Base-by-base conservation (phyloP, 2,797 vertebrate genomes). In the Lateolabrax maculatus region DNA sequence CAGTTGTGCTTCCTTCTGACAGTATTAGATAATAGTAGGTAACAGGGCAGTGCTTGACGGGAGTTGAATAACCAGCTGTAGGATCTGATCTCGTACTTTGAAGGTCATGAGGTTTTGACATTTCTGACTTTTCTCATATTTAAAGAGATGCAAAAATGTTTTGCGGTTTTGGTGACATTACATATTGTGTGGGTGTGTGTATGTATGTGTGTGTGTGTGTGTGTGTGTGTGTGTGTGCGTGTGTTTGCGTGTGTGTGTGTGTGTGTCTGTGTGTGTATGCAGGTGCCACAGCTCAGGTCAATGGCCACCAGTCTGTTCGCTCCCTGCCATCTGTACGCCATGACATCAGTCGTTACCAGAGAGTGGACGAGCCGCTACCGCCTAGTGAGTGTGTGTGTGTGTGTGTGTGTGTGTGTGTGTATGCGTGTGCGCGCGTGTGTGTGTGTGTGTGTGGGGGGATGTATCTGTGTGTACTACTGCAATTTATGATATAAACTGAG, bases 311-410 rank as follows among this genome's bases (percentile, higher is more conserved):
- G 90, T 95, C 96, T 4, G 81, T 97, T 68, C 94, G 96, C 69
- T 96, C 96, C 0, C 95, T 98, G 81, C 97, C 97, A 34, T 97
- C 98, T 0, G 93, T 98, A 57, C 97, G 97, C 44, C 97, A 97
- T 64, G 98, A 99, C 36, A 97, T 97, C 55, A 96, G 95, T 87
- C 97, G 98, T 5, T 99, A 99, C 93, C 98, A 99, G 95, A 95
- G 98, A 89, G 97, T 99, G 90, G 98, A 99, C 2, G 97, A 99
- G 88, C 96, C 96, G n/a, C 95, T 99, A 29, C 98, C 98, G 3
- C 97, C 98, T 79, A 98, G 98, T 99, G 88, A 97, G 97, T 83
- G 39, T 67, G 36, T 72, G n/a, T 74, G 23, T 73, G 21, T 77
- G 21, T 75, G 27, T 51, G 64, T 62, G 53, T 43, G 57, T 81